phyloP scores from a whole-genome alignment of 2,113 vertebrate genomes.

The Oreotrochilus melanogaster region DNA sequence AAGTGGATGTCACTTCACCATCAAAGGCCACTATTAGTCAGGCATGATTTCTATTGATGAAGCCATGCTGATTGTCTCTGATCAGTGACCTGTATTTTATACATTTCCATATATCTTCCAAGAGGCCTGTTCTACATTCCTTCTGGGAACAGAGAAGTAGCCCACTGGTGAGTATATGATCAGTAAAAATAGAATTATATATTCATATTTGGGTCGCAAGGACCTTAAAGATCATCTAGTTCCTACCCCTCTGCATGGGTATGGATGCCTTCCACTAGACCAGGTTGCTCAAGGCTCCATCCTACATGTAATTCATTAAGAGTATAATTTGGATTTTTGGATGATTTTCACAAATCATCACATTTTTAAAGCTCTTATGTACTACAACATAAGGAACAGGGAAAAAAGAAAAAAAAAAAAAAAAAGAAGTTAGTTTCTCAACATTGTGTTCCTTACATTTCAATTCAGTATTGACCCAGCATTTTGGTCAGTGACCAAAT shows the following conservation, averaged over 20 bases:
- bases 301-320: no score
- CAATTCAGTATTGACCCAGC: not conserved
- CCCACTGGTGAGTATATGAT: not conserved
- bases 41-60: not conserved
- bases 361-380: not conserved
- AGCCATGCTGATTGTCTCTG: no score
- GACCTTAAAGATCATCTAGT: no score
- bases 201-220: no score
- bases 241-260: no score
- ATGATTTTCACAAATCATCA: not conserved
- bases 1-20: not conserved
- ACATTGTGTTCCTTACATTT: not conserved
- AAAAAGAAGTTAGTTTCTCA: not conserved
- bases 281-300: no score
- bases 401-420: no score
- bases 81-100: not conserved
- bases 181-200: not conserved
- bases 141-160: not conserved
- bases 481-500: not conserved
- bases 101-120: not conserved
- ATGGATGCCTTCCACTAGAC: no score
- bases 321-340: not conserved
- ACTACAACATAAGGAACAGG: not conserved
- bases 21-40: no score
- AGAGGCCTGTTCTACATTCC: not conserved